A percentile compares a stretch with the other conserved stretches of the same genome.
Evolutionary conservation across 2,113 vertebrate genomes (phyloP).

Genomic region (Megaceryle maxima): DNA sequence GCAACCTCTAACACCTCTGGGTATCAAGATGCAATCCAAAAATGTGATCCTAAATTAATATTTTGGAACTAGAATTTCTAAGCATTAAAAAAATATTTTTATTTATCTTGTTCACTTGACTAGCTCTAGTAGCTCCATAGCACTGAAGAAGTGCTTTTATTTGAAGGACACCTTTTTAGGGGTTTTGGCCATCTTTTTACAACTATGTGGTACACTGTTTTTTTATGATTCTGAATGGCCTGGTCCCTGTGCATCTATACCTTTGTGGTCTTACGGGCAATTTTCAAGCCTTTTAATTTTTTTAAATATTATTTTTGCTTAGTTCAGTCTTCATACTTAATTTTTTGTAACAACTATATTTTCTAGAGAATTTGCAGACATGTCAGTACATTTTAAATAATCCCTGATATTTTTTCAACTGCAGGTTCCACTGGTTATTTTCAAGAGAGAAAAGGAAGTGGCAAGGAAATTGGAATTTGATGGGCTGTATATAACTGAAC

Average conservation of each 20-base stretch:
- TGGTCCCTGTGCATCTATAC: neutral
- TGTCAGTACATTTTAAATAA: neutral
- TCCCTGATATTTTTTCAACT: neutral
- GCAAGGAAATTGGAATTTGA: conserved; percentile 97
- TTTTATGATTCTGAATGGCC: neutral
- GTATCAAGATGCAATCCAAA: neutral
- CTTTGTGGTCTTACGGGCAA: neutral
- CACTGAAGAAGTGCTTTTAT: neutral
- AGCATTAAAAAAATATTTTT: neutral
- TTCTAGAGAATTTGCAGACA: neutral
- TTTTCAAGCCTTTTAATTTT: neutral
- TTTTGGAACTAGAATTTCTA: neutral
- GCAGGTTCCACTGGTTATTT: conserved; percentile 94
- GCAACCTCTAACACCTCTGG: neutral
- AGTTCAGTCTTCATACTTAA: neutral
- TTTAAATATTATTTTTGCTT: neutral
- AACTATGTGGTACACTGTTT: neutral
- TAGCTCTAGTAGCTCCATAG: neutral
- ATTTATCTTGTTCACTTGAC: neutral
- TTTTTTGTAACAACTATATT: neutral
- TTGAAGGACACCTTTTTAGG: neutral
- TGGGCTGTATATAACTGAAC: conserved; percentile 95
- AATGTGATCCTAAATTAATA: neutral
- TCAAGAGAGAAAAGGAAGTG: conserved; percentile 96
- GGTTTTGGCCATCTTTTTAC: neutral